Evolutionary conservation across 2,888 invertebrate genomes (phyloP), one percentile per base, ranked within the genome.

Genomic region (Andrena minutula): DNA sequence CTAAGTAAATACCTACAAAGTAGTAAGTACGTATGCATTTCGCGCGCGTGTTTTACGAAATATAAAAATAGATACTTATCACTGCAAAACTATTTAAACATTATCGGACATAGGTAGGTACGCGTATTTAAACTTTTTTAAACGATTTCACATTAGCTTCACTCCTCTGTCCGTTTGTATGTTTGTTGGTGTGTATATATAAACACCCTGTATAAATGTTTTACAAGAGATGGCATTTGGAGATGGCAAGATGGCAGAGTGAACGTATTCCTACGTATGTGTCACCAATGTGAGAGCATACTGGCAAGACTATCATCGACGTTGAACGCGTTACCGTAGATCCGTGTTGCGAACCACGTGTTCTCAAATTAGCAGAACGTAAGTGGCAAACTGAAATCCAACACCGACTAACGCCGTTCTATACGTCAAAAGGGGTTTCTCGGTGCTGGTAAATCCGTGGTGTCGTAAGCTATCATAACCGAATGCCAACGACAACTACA

Each of bases 371-470:
- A 81, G 83, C 75, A 61, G 51, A 71, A 75, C 81, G 87, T 88
- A 87, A 87, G 87, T 84, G 87, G 87, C 81, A 82, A 82, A 83
- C 87, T 90, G 91, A 88, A 91, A 91, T 88, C 71, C 86, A 88
- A 91, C 86, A 91, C 91, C 90, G 85, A 26, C 64, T 75, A 70
- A 71, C 75, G 73, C 63, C 65, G 79, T 60, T 68, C 65, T 64
- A 61, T 68, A 77, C 78, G 86, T 79, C 79, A 70, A 72, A 75
- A 64, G 60, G 65, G 70, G 51, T 84, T 82, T 82, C 82, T 82
- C 71, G 76, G 75, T 69, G 79, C 77, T 82, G 51, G 85, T 88
- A 84, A 88, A 87, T 86, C 64, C 73, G 79, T 79, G 79, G 64
- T 78, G 84, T 69, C 76, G 88, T 79, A 79, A 85, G 82, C 78